Evolutionary conservation across 2,113 vertebrate genomes (phyloP).

Genomic region (Saguinus midas): DNA sequence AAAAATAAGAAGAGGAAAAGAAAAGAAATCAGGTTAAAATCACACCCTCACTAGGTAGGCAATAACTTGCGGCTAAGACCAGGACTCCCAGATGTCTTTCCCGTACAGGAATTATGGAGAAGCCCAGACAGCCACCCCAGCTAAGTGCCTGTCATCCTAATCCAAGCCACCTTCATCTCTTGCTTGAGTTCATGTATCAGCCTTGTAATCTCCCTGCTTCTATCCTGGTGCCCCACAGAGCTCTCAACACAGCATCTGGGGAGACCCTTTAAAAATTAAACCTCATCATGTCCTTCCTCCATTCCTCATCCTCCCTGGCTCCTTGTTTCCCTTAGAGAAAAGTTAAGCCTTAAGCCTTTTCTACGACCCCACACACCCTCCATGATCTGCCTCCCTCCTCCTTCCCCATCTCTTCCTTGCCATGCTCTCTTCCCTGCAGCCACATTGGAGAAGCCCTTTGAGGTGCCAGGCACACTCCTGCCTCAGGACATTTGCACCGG

Average conservation of each 20-base stretch:
- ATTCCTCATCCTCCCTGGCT: too few relatives aligned
- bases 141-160: rapidly evolving
- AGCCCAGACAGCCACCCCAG: too few relatives aligned
- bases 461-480: too few relatives aligned
- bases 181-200: neutral
- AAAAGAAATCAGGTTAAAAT: neutral
- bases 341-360: neutral
- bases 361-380: rapidly evolving
- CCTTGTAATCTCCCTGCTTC: neutral
- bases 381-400: too few relatives aligned
- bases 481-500: neutral
- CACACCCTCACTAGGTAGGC: neutral
- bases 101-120: neutral
- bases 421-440: neutral
- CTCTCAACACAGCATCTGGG: neutral
- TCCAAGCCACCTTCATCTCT: neutral
- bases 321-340: neutral
- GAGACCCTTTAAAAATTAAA: neutral
- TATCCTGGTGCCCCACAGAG: rapidly evolving
- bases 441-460: neutral
- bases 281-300: rapidly evolving
- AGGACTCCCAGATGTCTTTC: too few relatives aligned
- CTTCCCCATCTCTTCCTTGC: neutral
- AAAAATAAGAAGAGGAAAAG: neutral
- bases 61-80: neutral